Evolutionary conservation across 2,113 vertebrate genomes (phyloP), one percentile per base, ranked within the genome.

Genomic region (Engystomops pustulosus): DNA sequence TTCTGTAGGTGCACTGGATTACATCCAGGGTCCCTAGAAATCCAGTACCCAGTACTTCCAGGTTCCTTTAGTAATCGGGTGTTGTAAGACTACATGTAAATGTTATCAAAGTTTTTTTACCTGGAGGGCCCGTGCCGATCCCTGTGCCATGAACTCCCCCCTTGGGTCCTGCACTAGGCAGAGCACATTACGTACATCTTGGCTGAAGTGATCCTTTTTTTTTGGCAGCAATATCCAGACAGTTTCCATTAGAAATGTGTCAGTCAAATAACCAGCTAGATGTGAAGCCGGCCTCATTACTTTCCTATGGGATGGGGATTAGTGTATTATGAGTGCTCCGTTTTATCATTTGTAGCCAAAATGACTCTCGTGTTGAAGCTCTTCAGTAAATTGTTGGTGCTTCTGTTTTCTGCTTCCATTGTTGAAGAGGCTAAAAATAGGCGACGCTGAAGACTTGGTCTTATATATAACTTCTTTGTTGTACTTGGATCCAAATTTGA

Each of bases 331-430:
- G 23, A 70, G n/a, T 45, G n/a, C 23, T 71, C 38, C 0, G n/a
- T 25, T 44, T 32, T 47, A 72, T 55, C 32, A 20, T 55, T 53
- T 76, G 25, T 18, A 76, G 74, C 27, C 30, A 76, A 75, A 75
- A 58, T 25, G 51, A 34, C 51, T 77, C 51, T 76, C 72, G 27
- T 77, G 74, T n/a, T 38, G 49, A 53, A 58, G 74, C 74, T 58
- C 49, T 77, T 36, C 17, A 55, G 20, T 36, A 45, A 23, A 72
- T 47, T 23, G 49, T 15, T 53, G 34, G 74, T 32, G 47, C 47
- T 55, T 77, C 8, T 58, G 18, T 76, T 77, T 77, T 77, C 49
- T 55, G 30, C 34, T 34, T 12, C 51, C 32, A 77, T 77, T 77
- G 74, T 77, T 18, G 27, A 23, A 8, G 36, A 6, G 20, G 49